Conservation (phyloP, 2,797 vertebrate genomes). For the Florisuga fusca region DNA sequence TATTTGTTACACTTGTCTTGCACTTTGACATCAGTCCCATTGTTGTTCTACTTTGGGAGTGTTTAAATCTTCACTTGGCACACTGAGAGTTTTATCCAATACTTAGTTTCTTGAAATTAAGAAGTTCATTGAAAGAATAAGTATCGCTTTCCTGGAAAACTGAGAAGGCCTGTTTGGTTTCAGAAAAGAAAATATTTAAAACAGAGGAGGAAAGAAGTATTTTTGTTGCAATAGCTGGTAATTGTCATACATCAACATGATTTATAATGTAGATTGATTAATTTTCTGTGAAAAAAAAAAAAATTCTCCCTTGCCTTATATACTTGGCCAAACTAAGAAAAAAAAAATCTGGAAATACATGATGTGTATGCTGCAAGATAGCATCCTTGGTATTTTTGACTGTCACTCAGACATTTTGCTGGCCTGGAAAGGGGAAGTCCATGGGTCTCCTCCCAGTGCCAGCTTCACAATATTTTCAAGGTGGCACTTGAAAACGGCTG, state of each 20-base stretch:
- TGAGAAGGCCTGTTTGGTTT: background rate
- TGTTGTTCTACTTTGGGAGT: background rate
- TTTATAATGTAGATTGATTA: background rate
- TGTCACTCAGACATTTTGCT: background rate
- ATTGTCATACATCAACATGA: background rate
- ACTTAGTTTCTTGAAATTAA: background rate
- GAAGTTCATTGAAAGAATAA: background rate
- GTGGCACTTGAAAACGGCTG: fast-evolving
- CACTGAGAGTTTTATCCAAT: background rate
- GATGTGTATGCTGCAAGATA: background rate
- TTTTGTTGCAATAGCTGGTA: background rate
- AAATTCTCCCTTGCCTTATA: background rate
- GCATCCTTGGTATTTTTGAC: background rate
- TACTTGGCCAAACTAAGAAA: background rate
- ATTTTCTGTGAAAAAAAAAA: background rate
- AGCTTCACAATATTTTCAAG: background rate
- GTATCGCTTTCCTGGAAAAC: background rate
- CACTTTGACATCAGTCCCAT: background rate
- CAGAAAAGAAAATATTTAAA: background rate
- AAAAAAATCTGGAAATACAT: background rate
- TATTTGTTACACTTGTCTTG: background rate
- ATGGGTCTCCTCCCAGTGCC: background rate
- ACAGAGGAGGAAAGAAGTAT: background rate
- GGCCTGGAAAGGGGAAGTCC: background rate
- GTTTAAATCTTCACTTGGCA: background rate